Evolutionary conservation across 2,797 vertebrate species (phyloP).

Genomic region (Chelonia mydas): DNA sequence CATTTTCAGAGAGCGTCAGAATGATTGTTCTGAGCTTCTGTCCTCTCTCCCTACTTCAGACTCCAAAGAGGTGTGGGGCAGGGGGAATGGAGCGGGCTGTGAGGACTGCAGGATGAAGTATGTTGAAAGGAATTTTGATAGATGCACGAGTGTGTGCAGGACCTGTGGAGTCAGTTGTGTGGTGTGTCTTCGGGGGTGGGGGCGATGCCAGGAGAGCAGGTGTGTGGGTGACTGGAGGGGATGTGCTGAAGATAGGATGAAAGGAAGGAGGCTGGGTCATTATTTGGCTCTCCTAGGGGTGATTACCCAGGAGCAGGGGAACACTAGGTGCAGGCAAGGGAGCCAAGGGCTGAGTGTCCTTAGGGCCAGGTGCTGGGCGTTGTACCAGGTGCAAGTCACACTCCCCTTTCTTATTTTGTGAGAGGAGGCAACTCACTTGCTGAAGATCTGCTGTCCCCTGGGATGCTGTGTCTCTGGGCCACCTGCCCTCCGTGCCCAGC

Average conservation of each 20-base stretch:
- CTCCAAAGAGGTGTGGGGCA: not conserved
- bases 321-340: not conserved
- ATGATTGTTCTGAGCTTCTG: not conserved
- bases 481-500: not conserved
- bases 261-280: not conserved
- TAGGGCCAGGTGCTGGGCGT: not conserved
- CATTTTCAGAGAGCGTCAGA: not conserved
- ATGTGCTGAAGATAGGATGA: not conserved
- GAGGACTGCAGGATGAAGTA: not conserved
- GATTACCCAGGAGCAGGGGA: not conserved
- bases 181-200: not conserved
- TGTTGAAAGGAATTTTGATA: not conserved
- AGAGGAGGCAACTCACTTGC: not conserved
- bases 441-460: not conserved
- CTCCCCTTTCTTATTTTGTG: not conserved
- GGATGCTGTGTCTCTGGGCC: not conserved
- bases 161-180: not conserved
- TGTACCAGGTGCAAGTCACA: not conserved
- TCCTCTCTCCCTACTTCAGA: not conserved
- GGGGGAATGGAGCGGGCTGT: not conserved
- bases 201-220: not conserved
- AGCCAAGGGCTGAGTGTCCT: not conserved
- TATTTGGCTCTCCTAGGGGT: not conserved
- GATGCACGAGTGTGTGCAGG: not conserved
- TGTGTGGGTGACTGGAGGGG: not conserved